A percentile compares a stretch with the other conserved stretches of the same genome.
Evolutionary conservation across 2,113 vertebrate genomes (phyloP).

Genomic region (Poeciliopsis occidentalis): DNA sequence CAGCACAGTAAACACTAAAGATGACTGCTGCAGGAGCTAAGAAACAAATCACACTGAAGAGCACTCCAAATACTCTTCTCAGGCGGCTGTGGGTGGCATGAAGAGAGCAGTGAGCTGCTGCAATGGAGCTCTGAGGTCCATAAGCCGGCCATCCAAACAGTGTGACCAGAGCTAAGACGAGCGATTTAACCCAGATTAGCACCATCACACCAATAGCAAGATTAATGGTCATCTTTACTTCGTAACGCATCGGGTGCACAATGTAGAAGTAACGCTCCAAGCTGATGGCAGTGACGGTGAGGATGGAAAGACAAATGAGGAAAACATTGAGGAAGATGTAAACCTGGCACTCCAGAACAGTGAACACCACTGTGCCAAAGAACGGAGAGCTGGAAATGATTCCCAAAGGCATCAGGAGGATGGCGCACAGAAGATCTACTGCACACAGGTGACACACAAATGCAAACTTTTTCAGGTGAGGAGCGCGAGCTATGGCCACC

Average conservation of each 20-base stretch:
- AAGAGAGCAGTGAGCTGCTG: conserved; percentile 85
- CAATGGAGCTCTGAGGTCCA: conserved; percentile 81
- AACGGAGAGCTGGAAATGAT: conserved; percentile 89
- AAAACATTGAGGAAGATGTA: conserved; percentile 91
- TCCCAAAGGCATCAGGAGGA: conserved; percentile 92
- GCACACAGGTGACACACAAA: conserved; percentile 91
- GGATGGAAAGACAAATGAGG: conserved; percentile 89
- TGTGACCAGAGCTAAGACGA: conserved; percentile 81
- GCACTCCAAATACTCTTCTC: conserved; percentile 82
- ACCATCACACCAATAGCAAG: conserved; percentile 83
- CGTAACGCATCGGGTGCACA: conserved; percentile 90
- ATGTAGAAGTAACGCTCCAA: conserved; percentile 94
- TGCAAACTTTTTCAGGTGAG: conserved; percentile 87
- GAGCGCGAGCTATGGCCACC: conserved; percentile 86
- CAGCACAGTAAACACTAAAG: conserved; percentile 86
- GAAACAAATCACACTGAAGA: conserved; percentile 89
- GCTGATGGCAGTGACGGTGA: conserved; percentile 90
- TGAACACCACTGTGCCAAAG: conserved; percentile 86
- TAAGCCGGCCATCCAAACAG: conserved; percentile 84
- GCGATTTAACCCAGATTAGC: conserved; percentile 86
- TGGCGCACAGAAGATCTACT: conserved; percentile 90
- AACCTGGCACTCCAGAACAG: conserved; percentile 85
- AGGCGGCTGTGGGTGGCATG: conserved; percentile 85
- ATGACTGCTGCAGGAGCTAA: conserved; percentile 87
- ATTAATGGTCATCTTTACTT: conserved; percentile 87